Conservation (phyloP, 2,797 vertebrate genomes). For the Psittacula echo region DNA sequence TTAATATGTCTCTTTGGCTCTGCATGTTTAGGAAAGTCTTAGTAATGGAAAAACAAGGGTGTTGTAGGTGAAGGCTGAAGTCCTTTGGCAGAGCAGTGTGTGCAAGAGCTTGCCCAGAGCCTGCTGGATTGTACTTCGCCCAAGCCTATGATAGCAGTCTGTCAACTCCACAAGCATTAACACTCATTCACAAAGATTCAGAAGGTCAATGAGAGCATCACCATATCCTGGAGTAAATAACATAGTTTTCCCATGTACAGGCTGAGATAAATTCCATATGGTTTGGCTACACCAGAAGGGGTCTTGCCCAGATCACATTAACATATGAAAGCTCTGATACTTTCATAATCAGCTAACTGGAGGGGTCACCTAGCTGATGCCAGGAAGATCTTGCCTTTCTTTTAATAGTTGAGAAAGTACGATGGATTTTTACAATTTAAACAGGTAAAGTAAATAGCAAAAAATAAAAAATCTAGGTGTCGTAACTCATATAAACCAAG, state of each 20-base stretch:
- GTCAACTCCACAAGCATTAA: background rate
- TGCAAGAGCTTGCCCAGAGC: constrained; percentile 61
- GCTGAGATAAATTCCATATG: constrained; percentile 29
- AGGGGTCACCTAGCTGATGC: background rate
- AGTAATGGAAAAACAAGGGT: constrained; percentile 63
- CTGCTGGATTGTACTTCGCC: background rate
- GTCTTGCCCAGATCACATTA: background rate
- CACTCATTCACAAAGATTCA: constrained; percentile 47
- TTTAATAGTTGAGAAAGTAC: background rate
- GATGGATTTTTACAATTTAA: background rate
- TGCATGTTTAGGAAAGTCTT: constrained; percentile 14
- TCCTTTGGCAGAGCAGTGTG: constrained; percentile 48
- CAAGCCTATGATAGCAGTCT: background rate
- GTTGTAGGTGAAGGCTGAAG: constrained; percentile 60
- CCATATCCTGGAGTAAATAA: constrained; percentile 9
- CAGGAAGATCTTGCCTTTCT: background rate
- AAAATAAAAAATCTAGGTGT: background rate
- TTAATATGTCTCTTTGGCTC: constrained; percentile 42
- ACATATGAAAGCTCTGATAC: background rate
- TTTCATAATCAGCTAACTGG: background rate
- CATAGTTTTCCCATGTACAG: background rate
- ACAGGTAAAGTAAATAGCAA: background rate
- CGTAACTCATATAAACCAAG: constrained; percentile 18
- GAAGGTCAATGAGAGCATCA: constrained; percentile 12
- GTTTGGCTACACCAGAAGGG: background rate